Conservation (phyloP, 1,140 invertebrate genomes). For the Nylanderia fulva region DNA sequence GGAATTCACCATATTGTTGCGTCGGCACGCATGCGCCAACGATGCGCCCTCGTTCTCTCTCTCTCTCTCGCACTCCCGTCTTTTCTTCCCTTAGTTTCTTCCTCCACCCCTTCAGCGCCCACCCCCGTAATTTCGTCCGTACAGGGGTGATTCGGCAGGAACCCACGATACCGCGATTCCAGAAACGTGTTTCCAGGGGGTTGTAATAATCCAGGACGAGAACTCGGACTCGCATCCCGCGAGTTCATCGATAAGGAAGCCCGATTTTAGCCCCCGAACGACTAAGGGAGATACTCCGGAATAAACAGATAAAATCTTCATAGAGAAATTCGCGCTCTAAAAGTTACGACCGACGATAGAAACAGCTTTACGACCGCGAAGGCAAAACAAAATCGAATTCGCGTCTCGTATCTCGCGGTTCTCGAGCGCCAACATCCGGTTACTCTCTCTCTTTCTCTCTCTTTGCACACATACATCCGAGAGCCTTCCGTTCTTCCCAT, state of each 20-base stretch:
- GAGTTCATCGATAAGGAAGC: constrained; percentile 4
- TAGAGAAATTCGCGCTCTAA: neutral
- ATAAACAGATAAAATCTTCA: neutral
- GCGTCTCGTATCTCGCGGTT: neutral
- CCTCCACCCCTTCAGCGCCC: neutral
- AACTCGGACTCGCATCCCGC: neutral
- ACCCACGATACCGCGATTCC: constrained; percentile 35
- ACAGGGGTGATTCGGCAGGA: constrained; percentile 48
- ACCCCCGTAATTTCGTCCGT: neutral
- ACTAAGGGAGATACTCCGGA: neutral
- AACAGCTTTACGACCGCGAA: neutral
- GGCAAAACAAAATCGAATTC: neutral
- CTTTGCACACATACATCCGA: neutral
- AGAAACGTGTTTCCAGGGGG: neutral
- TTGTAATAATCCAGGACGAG: constrained; percentile 6
- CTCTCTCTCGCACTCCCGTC: constrained; percentile 37
- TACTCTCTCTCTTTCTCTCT: neutral
- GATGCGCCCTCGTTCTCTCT: constrained; percentile 58
- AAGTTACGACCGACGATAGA: neutral
- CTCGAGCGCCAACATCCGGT: constrained; percentile 5
- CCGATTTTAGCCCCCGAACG: neutral
- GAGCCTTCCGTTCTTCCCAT: neutral
- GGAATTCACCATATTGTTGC: constrained; percentile 81
- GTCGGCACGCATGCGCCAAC: constrained; percentile 78
- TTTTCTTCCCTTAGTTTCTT: constrained; percentile 10